These are phyloP conservation scores for Campoplex capitator DNA, from an alignment of 2,888 invertebrate genomes.

Conservation along the genomic window DNA sequence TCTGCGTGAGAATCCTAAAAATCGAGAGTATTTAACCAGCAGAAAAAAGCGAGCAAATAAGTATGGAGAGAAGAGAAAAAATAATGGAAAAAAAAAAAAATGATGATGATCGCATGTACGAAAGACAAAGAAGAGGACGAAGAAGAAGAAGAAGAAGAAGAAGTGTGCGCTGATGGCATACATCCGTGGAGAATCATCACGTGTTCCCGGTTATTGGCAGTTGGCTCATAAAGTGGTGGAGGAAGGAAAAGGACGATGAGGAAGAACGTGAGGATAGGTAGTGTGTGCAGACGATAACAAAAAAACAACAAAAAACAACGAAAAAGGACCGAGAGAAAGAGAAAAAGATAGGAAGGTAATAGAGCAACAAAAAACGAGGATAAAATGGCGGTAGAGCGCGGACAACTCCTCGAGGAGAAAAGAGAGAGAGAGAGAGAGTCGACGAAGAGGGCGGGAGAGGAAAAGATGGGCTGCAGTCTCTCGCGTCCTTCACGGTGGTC, in stretches of 20 bases:
- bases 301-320: slow-evolving; percentile 70
- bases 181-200: slow-evolving; percentile 81
- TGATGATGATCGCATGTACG: slow-evolving; percentile 17
- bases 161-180: slow-evolving; percentile 70
- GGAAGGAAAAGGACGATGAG: slow-evolving; percentile 53
- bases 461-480: slow-evolving; percentile 71
- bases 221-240: slow-evolving; percentile 74
- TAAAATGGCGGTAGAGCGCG: slow-evolving; percentile 61
- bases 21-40: slow-evolving; percentile 17
- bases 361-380: slow-evolving; percentile 48
- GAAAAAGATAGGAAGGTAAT: slow-evolving; percentile 52
- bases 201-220: slow-evolving; percentile 82
- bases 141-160: slow-evolving; percentile 14
- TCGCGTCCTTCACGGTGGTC: slow-evolving; percentile 82
- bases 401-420: slow-evolving; percentile 30
- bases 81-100: slow-evolving; percentile 3
- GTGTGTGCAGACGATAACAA: slow-evolving; percentile 19
- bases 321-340: slow-evolving; percentile 53
- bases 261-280: slow-evolving; percentile 37
- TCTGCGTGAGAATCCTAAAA: not conserved
- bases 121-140: not conserved
- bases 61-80: not conserved
- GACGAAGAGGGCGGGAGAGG: slow-evolving; percentile 76
- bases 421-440: slow-evolving; percentile 61
- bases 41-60: slow-evolving; percentile 2